These are phyloP conservation scores for Trissolcus japonicus DNA, from an alignment of 2,888 invertebrate genomes.

Conservation along the genomic window DNA sequence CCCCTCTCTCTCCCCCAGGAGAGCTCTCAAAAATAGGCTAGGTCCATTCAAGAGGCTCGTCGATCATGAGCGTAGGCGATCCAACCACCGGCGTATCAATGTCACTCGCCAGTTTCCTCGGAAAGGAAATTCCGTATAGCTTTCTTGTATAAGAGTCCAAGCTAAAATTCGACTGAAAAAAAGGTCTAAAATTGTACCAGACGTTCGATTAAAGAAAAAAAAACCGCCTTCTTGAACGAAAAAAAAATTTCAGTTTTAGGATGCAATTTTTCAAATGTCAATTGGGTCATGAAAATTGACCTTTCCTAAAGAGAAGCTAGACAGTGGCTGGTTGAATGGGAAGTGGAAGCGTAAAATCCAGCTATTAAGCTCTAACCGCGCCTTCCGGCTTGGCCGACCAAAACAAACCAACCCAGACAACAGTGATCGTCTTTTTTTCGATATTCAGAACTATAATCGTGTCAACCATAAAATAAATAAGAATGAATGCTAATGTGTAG, in stretches of 20 bases:
- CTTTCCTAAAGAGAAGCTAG: slow-evolving; percentile 1
- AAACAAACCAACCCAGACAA: slow-evolving; percentile 33
- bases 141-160: too few species aligned
- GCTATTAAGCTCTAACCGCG: slow-evolving; percentile 35
- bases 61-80: slow-evolving; percentile 17
- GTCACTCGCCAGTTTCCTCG: slow-evolving; percentile 8
- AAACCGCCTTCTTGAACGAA: too few species aligned
- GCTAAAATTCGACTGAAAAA: too few species aligned
- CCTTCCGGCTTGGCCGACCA: slow-evolving; percentile 35
- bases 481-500: slow-evolving; percentile 9
- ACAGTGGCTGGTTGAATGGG: not conserved
- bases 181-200: too few species aligned
- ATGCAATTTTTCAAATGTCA: too few species aligned
- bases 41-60: slow-evolving; percentile 36
- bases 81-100: slow-evolving; percentile 35
- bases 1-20: slow-evolving; percentile 21
- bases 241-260: too few species aligned
- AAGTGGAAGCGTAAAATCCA: slow-evolving; percentile 34
- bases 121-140: too few species aligned
- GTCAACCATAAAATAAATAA: slow-evolving; percentile 34
- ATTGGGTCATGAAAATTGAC: slow-evolving; percentile 17
- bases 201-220: too few species aligned
- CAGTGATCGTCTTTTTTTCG: slow-evolving; percentile 8
- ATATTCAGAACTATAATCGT: slow-evolving; percentile 21
- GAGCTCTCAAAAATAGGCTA: slow-evolving; percentile 35